Percentiles rank a stretch among this genome's conserved stretches.
Evolutionary conservation across 2,797 vertebrate species (phyloP).

Genomic region (Pangasius larnaudii): DNA sequence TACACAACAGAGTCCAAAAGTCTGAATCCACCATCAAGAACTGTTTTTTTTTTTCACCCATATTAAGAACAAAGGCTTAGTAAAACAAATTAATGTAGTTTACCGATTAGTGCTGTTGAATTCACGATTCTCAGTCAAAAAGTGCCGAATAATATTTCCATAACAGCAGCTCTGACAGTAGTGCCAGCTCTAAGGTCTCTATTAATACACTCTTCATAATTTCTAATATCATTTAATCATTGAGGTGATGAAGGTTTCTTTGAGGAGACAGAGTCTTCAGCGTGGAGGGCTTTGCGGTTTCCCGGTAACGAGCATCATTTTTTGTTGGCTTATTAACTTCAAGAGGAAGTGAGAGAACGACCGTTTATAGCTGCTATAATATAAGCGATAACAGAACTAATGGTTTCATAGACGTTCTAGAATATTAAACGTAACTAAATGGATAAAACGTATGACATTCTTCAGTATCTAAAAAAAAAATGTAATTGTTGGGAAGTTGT

Average conservation of each 20-base stretch:
- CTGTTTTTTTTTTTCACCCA: too few relatives aligned
- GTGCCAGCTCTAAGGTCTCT: neutral
- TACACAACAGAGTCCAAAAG: neutral
- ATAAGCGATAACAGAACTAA: neutral
- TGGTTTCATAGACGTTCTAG: neutral
- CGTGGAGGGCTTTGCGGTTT: neutral
- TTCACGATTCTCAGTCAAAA: neutral
- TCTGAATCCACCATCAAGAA: neutral
- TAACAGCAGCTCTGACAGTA: neutral
- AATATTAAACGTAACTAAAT: neutral
- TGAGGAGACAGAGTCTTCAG: neutral
- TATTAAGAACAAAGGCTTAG: neutral
- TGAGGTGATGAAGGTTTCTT: neutral
- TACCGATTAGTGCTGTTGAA: neutral
- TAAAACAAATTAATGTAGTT: neutral
- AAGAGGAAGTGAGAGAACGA: neutral
- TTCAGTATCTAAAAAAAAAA: neutral
- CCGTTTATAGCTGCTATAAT: neutral
- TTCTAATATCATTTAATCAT: neutral
- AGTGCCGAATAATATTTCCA: neutral
- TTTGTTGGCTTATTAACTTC: neutral
- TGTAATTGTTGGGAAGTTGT: neutral
- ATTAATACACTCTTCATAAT: neutral
- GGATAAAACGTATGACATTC: neutral
- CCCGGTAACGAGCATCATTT: neutral